phyloP scores from a whole-genome alignment of 2,797 vertebrate genomes.

The Anisognathus igniventris region DNA sequence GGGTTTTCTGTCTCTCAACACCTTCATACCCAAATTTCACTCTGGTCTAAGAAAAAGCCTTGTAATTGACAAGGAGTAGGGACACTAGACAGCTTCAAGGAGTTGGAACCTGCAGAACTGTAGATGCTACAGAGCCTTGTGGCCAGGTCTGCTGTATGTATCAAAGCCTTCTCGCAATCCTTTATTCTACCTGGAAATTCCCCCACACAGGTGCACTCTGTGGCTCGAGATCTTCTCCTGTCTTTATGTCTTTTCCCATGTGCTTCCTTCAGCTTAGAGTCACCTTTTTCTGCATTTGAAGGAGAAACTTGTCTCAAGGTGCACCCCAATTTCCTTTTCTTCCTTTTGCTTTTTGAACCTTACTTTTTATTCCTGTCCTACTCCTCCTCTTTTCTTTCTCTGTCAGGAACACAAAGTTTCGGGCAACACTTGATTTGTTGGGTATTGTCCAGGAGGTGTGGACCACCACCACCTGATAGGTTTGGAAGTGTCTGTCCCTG shows the following conservation, averaged over 20 bases:
- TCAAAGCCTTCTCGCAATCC: background rate
- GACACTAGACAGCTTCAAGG: background rate
- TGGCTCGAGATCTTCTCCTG: background rate
- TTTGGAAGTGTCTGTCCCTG: background rate
- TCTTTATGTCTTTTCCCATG: background rate
- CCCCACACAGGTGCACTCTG: rapidly evolving
- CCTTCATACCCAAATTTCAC: background rate
- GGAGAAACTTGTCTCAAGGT: background rate
- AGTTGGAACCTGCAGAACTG: background rate
- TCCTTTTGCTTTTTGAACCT: background rate
- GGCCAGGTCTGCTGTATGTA: background rate
- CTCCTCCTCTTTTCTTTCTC: background rate
- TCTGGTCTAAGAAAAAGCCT: background rate
- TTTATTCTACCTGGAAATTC: background rate
- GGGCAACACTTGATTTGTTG: background rate
- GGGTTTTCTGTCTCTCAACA: background rate
- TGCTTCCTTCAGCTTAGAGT: background rate
- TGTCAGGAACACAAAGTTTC: background rate
- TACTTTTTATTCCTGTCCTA: background rate
- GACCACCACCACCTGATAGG: background rate
- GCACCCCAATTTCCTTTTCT: background rate
- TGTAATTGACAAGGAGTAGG: background rate
- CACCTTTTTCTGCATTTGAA: background rate
- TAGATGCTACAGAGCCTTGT: rapidly evolving
- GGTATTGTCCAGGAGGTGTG: background rate